These are phyloP conservation scores for Melanaphis sacchari DNA, from an alignment of 1,140 invertebrate species.

Conservation along the genomic window DNA sequence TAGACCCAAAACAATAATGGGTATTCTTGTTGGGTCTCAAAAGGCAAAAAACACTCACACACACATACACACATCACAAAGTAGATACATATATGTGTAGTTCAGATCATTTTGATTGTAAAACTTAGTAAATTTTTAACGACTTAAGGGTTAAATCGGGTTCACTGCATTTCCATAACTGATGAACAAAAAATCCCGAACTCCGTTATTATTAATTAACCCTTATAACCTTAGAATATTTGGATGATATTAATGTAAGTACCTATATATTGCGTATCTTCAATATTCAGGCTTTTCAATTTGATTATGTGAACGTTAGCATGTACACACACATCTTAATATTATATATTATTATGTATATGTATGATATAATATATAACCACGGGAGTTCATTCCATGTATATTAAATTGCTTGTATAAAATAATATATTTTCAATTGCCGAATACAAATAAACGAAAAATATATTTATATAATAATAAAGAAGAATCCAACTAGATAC, in stretches of 20 bases:
- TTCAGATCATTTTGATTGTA: neutral
- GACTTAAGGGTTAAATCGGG: neutral
- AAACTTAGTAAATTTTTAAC: conserved; percentile 15
- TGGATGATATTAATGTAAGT: neutral
- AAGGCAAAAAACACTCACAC: neutral
- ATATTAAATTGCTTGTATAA: neutral
- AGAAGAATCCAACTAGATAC: neutral
- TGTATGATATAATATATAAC: neutral
- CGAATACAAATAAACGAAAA: conserved; percentile 22
- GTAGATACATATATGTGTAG: too few species aligned
- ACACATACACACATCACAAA: neutral
- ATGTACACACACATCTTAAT: neutral
- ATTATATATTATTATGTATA: neutral
- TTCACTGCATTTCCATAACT: neutral
- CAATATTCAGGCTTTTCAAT: neutral
- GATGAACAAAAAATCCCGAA: neutral
- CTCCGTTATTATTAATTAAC: neutral
- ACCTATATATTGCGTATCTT: neutral
- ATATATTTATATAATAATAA: neutral
- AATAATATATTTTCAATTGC: conserved; percentile 18
- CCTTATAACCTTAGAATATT: neutral
- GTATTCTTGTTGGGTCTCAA: neutral
- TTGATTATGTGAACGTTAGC: neutral
- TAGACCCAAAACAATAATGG: neutral
- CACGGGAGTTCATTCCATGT: neutral